Base-by-base conservation (phyloP, 2,113 vertebrate species). In the Condylura cristata region DNA sequence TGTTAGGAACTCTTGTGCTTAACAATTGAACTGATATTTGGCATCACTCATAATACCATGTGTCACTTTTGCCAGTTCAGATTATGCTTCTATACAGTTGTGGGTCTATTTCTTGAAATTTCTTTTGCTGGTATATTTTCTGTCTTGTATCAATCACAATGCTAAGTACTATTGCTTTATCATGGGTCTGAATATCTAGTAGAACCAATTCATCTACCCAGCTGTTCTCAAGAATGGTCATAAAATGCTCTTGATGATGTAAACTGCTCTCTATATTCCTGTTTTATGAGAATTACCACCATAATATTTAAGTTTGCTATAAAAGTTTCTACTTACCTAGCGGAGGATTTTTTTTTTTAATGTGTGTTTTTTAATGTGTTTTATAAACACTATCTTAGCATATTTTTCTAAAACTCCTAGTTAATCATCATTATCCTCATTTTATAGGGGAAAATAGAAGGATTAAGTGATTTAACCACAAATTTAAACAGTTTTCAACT, bases 401-500 rank as follows among this genome's bases (percentile, higher is more conserved):
- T 22, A 74, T 72, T 22, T 18, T 84, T 88, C 8, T 8, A 37
- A 76, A 34, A 89, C 30, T 58, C 12, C 22, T 86, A 63, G n/a
- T 63, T 51, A 60, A 53, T 7, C 80, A 79, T 39, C 88, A 6
- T 28, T 41, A 66, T 74, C 58, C 8, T 10, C 6, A 70, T 94
- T 74, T 46, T 39, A 61, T 9, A 89, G 56, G 68, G 48, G 37
- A 46, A 94, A 56, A 34, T 20, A 95, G 34, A 85, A 44, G 51
- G 28, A n/a, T 1, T 53, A 95, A 95, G 39, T 71, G 16, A 65
- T 13, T 61, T 30, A 20, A 46, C 78, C 17, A 71, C 17, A 71
- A 78, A 72, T 46, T 88, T 92, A 63, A 18, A 93, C 28, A 48
- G 75, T 37, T 60, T 65, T 51, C 89, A 95, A 92, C 74, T 94